phyloP scores from a whole-genome alignment of 2,888 invertebrate species.

The Hirtodrosophila confusa region DNA sequence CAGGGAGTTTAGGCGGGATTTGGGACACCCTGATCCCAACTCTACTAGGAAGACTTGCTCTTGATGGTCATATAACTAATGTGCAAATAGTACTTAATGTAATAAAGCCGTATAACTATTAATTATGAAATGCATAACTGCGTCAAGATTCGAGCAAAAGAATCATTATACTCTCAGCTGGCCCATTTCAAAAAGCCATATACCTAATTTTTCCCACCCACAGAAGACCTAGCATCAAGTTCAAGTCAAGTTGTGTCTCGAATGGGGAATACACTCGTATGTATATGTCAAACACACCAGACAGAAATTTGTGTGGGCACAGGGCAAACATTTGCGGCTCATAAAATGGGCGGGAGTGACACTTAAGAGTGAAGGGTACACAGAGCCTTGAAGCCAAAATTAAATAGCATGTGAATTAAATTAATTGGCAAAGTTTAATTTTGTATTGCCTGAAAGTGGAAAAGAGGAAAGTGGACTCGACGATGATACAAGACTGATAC shows the following conservation, averaged over 20 bases:
- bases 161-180: slow-evolving; percentile 17
- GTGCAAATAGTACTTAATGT: background rate
- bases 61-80: slow-evolving; percentile 1
- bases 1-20: no score
- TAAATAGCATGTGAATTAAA: slow-evolving; percentile 66
- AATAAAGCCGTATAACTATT: background rate
- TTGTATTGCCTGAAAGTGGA: slow-evolving; percentile 46
- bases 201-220: slow-evolving; percentile 31
- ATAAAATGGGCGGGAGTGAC: slow-evolving; percentile 6
- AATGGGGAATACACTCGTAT: background rate
- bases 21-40: no score
- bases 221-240: slow-evolving; percentile 3
- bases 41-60: no score
- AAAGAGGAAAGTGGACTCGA: slow-evolving; percentile 2
- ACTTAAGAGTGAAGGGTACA: slow-evolving; percentile 5
- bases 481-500: slow-evolving; percentile 29
- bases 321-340: slow-evolving; percentile 39
- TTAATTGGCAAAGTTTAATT: slow-evolving; percentile 72
- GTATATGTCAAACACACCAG: slow-evolving; percentile 5
- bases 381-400: slow-evolving; percentile 27
- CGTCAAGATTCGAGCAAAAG: background rate
- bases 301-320: slow-evolving; percentile 4
- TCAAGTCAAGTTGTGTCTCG: slow-evolving; percentile 3
- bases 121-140: slow-evolving; percentile 29
- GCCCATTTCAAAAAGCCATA: slow-evolving; percentile 27